Evolutionary conservation across 2,113 vertebrate species (phyloP).

Genomic region (Mormyrus iriodes): DNA sequence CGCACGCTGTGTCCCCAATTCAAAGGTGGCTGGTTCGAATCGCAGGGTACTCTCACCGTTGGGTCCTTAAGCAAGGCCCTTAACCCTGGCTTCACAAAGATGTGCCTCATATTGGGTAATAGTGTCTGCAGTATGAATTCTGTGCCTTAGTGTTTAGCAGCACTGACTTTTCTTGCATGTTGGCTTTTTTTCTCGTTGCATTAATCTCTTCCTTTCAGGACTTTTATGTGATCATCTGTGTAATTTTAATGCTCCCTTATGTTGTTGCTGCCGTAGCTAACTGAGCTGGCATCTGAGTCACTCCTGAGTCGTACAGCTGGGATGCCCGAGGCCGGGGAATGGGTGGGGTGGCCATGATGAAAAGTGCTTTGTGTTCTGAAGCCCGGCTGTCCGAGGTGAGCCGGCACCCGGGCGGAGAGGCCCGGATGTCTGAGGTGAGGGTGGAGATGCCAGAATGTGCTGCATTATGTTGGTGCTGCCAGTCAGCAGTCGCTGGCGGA

Average conservation of each 20-base stretch:
- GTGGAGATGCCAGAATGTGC: conserved; percentile 25
- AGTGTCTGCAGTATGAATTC: neutral
- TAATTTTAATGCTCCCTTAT: too few relatives aligned
- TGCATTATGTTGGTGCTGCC: conserved; percentile 36
- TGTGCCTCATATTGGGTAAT: neutral
- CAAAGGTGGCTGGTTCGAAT: neutral
- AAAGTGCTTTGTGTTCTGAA: neutral
- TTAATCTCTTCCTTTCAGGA: neutral
- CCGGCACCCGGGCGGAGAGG: conserved; percentile 23
- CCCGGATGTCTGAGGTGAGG: conserved; percentile 31
- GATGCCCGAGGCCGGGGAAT: neutral
- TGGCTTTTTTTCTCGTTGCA: neutral
- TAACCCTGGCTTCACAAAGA: neutral
- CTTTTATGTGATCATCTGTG: neutral
- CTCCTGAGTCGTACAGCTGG: conserved; percentile 4
- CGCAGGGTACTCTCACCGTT: neutral
- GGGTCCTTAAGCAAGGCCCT: neutral
- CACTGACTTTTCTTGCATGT: neutral
- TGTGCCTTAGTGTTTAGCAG: neutral
- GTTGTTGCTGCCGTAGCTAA: neutral
- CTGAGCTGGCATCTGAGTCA: neutral
- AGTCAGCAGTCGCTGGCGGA: conserved; percentile 35
- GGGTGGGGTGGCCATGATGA: neutral
- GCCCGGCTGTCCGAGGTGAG: conserved; percentile 24
- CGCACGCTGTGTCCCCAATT: neutral